Evolutionary conservation across 2,113 vertebrate species (phyloP).

Genomic region (Australoheros scitulus): DNA sequence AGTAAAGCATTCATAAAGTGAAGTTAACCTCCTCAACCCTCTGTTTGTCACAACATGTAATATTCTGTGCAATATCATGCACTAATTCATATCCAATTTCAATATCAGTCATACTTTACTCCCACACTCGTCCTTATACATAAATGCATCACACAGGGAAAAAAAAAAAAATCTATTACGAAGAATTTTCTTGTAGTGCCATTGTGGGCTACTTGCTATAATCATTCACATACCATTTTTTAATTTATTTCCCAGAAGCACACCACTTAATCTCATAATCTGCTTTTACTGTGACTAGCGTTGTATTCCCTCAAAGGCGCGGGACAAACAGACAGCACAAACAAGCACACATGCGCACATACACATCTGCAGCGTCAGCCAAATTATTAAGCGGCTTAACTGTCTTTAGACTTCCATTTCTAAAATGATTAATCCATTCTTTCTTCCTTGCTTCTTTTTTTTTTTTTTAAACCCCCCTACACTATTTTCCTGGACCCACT

Average conservation of each 20-base stretch:
- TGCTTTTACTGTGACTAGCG: conserved; percentile 67
- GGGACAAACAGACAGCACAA: conserved; percentile 24
- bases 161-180: not conserved
- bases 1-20: conserved; percentile 32
- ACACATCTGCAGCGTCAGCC: conserved; percentile 39
- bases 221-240: conserved; percentile 40
- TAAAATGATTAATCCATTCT: conserved; percentile 44
- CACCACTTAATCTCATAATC: conserved; percentile 78
- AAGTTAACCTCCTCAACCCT: conserved; percentile 1
- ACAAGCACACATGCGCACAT: not conserved
- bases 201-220: conserved; percentile 21
- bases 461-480: not conserved
- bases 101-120: not conserved
- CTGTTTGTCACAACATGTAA: not conserved
- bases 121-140: not conserved
- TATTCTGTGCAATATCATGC: not conserved
- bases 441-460: not conserved
- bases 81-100: not conserved
- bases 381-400: conserved; percentile 73
- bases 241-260: conserved; percentile 50
- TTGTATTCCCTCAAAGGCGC: conserved; percentile 53
- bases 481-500: conserved; percentile 1
- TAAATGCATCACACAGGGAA: not conserved
- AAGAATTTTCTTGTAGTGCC: conserved; percentile 24
- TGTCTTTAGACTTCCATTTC: conserved; percentile 72